Evolutionary conservation across 2,113 vertebrate genomes (phyloP).

Genomic region (Chascanopsetta lugubris): DNA sequence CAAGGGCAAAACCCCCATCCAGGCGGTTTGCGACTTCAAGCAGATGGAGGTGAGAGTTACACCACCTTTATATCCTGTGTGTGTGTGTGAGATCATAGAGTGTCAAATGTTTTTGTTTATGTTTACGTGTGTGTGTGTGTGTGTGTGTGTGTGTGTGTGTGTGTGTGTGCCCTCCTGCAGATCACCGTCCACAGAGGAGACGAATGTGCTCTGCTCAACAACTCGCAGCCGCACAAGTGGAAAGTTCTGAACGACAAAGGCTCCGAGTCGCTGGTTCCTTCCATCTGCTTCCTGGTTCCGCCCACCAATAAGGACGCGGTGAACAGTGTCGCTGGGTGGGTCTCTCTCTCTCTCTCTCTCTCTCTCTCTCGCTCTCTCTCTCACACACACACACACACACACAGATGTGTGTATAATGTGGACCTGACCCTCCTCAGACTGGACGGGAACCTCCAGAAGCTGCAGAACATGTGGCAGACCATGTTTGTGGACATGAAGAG

Average conservation of each 20-base stretch:
- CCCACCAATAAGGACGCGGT: conserved; percentile 91
- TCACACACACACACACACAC: background rate
- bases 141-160: background rate
- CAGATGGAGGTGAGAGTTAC: conserved; percentile 91
- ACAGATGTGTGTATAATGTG: background rate
- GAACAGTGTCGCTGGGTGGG: conserved; percentile 84
- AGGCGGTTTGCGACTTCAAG: conserved; percentile 94
- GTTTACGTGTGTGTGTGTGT: background rate
- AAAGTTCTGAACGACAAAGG: conserved; percentile 82
- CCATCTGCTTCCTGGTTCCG: conserved; percentile 90
- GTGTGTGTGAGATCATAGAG: too few relatives aligned
- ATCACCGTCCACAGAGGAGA: conserved; percentile 91
- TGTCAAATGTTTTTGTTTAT: too few relatives aligned
- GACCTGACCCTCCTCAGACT: conserved; percentile 73
- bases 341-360: too few relatives aligned
- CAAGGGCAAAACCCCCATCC: conserved; percentile 82
- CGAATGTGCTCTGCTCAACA: conserved; percentile 84
- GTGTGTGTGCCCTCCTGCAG: conserved; percentile 64
- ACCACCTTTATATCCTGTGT: too few relatives aligned
- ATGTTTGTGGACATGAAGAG: conserved; percentile 89
- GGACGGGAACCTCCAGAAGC: conserved; percentile 85
- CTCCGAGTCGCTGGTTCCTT: conserved; percentile 85
- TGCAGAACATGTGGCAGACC: conserved; percentile 86
- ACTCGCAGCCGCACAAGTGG: conserved; percentile 88
- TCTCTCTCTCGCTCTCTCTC: too few relatives aligned